Conservation (phyloP, 2,888 invertebrate genomes). For the Drosophila subquinaria region DNA sequence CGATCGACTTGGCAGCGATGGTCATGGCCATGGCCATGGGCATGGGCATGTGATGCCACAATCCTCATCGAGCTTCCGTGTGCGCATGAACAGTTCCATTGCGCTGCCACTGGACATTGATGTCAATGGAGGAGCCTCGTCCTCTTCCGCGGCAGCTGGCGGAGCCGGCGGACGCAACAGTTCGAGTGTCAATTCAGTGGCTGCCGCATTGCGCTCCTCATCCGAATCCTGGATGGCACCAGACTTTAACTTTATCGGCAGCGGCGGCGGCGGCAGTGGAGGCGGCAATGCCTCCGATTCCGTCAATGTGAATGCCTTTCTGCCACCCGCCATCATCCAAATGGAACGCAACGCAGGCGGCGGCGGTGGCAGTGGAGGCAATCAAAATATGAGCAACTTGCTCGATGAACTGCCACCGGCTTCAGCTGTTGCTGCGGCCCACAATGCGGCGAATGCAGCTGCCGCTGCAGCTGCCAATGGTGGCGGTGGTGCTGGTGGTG, state of each 20-base stretch:
- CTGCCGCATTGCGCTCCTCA: conserved; percentile 60
- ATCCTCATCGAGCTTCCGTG: conserved; percentile 55
- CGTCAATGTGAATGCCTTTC: conserved; percentile 51
- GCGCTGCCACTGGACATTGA: conserved; percentile 67
- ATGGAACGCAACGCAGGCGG: conserved; percentile 52
- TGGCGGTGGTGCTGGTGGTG: conserved; percentile 1
- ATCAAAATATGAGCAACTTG: conserved; percentile 58
- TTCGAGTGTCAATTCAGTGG: conserved; percentile 27
- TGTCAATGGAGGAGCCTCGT: conserved; percentile 37
- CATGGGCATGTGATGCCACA: conserved; percentile 43
- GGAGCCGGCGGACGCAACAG: conserved; percentile 26
- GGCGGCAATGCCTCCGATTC: conserved; percentile 25
- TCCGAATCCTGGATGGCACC: conserved; percentile 70
- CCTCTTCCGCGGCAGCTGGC: background rate
- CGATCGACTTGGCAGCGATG: conserved; percentile 42
- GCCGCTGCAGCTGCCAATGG: background rate
- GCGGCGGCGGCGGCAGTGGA: conserved; percentile 12
- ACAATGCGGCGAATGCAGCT: conserved; percentile 4
- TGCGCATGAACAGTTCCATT: conserved; percentile 65
- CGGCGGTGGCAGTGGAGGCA: conserved; percentile 34
- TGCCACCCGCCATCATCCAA: conserved; percentile 50
- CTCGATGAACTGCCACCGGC: conserved; percentile 62
- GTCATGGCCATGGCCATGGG: conserved; percentile 7
- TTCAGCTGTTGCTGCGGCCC: conserved; percentile 17
- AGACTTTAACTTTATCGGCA: conserved; percentile 48